These are phyloP conservation scores for Melanchra persicariae DNA, from an alignment of 2,888 invertebrate genomes.

Conservation along the genomic window DNA sequence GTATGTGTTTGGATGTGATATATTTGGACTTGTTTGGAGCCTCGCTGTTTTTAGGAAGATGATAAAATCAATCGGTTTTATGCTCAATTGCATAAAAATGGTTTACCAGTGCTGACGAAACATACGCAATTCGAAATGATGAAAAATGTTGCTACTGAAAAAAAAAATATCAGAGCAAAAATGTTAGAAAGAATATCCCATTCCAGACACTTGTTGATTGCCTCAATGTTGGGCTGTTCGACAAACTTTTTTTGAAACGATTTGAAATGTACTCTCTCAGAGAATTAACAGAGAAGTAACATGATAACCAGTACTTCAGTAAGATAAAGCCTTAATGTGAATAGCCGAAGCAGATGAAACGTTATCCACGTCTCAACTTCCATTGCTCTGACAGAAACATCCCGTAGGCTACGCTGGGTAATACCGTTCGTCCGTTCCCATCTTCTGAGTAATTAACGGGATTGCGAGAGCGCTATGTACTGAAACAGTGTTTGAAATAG, in stretches of 20 bases:
- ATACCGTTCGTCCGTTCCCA: slow-evolving; percentile 64
- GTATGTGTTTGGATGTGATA: neutral
- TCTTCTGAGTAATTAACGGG: slow-evolving; percentile 83
- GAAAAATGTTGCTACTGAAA: neutral
- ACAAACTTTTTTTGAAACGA: neutral
- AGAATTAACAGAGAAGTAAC: neutral
- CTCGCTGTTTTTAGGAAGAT: neutral
- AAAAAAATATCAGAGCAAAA: neutral
- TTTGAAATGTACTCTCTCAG: neutral
- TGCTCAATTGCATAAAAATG: neutral
- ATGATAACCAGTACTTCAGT: neutral
- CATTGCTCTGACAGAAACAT: slow-evolving; percentile 49
- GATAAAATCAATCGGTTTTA: neutral
- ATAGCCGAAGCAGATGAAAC: slow-evolving; percentile 35
- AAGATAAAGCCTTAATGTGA: slow-evolving; percentile 13
- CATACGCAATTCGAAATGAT: neutral
- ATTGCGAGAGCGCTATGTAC: slow-evolving; percentile 75
- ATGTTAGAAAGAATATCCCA: neutral
- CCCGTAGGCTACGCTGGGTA: slow-evolving; percentile 59
- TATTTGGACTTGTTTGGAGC: slow-evolving; percentile 10
- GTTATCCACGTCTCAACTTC: slow-evolving; percentile 40
- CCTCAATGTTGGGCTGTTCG: neutral
- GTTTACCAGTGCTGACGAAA: neutral
- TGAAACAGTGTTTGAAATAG: slow-evolving; percentile 74
- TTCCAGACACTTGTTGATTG: slow-evolving; percentile 56